Percentiles rank a stretch among this genome's conserved stretches.
Conservation (phyloP, 2,888 invertebrate species). For the Hirtodrosophila trivittata region DNA sequence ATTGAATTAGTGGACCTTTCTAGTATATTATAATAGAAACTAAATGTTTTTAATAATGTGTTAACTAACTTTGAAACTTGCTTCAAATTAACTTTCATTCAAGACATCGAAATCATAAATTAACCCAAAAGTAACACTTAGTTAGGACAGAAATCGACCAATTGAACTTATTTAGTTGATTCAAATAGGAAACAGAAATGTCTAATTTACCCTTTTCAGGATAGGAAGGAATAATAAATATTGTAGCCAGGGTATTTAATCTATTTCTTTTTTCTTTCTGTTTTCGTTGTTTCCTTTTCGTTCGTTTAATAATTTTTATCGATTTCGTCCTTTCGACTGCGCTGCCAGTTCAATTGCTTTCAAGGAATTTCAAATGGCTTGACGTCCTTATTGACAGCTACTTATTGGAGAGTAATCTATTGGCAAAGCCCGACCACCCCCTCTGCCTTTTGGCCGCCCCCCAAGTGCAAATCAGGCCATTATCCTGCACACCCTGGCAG, state of each 20-base stretch:
- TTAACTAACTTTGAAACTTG: no score
- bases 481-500: conserved; percentile 24
- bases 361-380: conserved; percentile 42
- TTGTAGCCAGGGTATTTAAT: background rate
- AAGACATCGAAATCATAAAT: no score
- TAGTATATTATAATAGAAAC: no score
- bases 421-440: conserved; percentile 39
- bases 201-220: no score
- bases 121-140: no score
- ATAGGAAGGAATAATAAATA: no score
- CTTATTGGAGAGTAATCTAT: conserved; percentile 61
- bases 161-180: no score
- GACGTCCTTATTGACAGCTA: conserved; percentile 57
- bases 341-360: conserved; percentile 47
- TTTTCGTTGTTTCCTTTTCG: background rate
- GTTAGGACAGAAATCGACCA: no score
- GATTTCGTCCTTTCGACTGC: conserved; percentile 2
- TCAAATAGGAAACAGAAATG: no score
- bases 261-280: background rate
- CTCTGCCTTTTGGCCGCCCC: background rate
- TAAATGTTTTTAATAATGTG: no score
- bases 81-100: no score
- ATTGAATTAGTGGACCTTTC: no score
- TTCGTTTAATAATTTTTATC: background rate
- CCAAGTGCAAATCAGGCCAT: conserved; percentile 40